Conservation (phyloP, 2,797 vertebrate genomes). For the Nyctibius grandis region DNA sequence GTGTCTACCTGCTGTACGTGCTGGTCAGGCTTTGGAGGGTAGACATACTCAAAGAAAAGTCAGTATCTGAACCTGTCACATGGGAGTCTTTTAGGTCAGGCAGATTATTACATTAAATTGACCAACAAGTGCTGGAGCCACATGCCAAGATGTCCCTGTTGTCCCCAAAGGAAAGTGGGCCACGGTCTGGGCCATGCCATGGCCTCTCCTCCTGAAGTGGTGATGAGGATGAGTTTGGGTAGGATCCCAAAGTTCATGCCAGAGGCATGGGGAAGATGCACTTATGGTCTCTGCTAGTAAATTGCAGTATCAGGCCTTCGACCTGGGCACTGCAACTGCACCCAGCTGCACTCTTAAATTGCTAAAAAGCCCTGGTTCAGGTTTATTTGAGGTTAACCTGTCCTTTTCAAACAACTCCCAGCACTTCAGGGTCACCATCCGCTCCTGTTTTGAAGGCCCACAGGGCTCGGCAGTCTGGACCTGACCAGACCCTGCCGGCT, state of each 20-base stretch:
- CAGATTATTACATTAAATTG: background rate
- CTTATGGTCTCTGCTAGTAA: background rate
- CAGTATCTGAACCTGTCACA: background rate
- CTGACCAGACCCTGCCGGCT: background rate
- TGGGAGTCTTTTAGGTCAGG: background rate
- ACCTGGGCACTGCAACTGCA: background rate
- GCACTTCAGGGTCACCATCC: background rate
- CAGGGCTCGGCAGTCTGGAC: background rate
- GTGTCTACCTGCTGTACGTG: background rate
- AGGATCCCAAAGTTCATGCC: background rate
- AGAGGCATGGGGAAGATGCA: background rate
- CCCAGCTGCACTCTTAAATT: background rate
- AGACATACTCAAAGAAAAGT: background rate
- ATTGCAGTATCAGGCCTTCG: background rate
- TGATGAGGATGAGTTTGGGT: background rate
- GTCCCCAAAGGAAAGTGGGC: background rate
- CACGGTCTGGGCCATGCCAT: background rate
- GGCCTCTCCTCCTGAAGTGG: background rate
- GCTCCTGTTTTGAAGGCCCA: background rate
- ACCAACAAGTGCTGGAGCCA: background rate
- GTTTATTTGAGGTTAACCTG: background rate
- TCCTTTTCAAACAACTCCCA: background rate
- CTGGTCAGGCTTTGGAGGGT: background rate
- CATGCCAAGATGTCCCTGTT: no score
- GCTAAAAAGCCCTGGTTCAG: background rate